Evolutionary conservation across 2,888 invertebrate species (phyloP).

Genomic region (Zeuzera pyrina): DNA sequence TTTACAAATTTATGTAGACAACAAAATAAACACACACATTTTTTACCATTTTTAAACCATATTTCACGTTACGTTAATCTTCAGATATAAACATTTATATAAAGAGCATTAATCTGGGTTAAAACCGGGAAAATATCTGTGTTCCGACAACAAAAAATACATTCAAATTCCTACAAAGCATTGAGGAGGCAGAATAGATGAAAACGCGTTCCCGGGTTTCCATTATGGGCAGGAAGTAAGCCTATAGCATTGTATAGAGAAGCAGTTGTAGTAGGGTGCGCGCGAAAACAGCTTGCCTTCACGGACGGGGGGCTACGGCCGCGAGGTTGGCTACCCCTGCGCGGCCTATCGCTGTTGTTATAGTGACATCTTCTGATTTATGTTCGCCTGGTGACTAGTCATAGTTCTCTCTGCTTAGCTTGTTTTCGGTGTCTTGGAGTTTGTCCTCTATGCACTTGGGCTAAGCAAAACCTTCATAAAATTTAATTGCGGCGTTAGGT

Average conservation of each 20-base stretch:
- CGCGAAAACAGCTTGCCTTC: conserved; percentile 38
- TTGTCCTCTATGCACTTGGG: too few relatives aligned
- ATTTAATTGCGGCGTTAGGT: too few relatives aligned
- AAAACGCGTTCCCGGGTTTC: conserved; percentile 34
- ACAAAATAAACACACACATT: too few relatives aligned
- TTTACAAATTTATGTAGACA: too few relatives aligned
- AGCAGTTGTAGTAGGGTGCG: conserved; percentile 46
- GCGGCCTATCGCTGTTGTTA: conserved; percentile 38
- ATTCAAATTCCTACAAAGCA: conserved; percentile 13
- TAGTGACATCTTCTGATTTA: conserved; percentile 52
- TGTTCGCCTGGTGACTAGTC: conserved; percentile 42
- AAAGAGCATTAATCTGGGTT: too few relatives aligned
- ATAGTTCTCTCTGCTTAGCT: conserved; percentile 13
- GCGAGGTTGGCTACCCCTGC: conserved; percentile 34
- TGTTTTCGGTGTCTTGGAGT: too few relatives aligned
- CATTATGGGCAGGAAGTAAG: conserved; percentile 35
- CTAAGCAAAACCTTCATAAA: too few relatives aligned
- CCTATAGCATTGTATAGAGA: conserved; percentile 37
- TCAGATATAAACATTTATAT: too few relatives aligned
- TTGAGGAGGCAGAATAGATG: conserved; percentile 31
- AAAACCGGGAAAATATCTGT: too few relatives aligned
- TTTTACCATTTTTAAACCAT: too few relatives aligned
- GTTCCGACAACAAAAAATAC: background rate
- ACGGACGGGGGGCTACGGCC: conserved; percentile 22
- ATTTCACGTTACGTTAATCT: too few relatives aligned